These are phyloP conservation scores for Mirounga angustirostris DNA, from an alignment of 2,113 vertebrate genomes.

Conservation along the genomic window DNA sequence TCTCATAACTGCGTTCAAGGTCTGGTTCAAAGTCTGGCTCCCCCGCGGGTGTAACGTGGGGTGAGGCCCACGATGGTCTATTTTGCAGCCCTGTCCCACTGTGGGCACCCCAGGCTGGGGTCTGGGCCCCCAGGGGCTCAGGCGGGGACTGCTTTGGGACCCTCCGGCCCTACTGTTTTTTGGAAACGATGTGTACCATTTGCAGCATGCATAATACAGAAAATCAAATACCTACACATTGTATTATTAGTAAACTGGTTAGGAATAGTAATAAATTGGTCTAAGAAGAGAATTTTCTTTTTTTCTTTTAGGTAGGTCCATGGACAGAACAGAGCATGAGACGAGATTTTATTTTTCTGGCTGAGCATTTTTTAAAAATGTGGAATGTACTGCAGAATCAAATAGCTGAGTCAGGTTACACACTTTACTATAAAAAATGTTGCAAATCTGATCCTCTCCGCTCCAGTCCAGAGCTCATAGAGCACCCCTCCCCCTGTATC, in stretches of 20 bases:
- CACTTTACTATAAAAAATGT: neutral
- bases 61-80: rapidly evolving
- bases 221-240: neutral
- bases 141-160: neutral
- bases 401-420: neutral
- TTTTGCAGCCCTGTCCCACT: rapidly evolving
- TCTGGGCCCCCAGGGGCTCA: rapidly evolving
- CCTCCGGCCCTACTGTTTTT: neutral
- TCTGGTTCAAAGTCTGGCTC: neutral
- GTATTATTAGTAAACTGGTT: neutral
- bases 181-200: neutral
- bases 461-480: neutral
- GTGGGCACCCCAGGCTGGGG: neutral
- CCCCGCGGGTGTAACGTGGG: rapidly evolving
- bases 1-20: neutral
- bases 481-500: rapidly evolving
- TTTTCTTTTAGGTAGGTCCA: neutral
- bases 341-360: neutral
- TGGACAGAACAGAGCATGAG: neutral
- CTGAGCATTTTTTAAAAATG: neutral
- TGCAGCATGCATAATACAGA: neutral
- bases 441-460: neutral
- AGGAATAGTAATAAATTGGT: neutral
- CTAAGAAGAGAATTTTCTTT: neutral
- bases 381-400: neutral